These are phyloP conservation scores for Coccyzus lansbergi DNA, from an alignment of 2,797 vertebrate species.

Conservation along the genomic window DNA sequence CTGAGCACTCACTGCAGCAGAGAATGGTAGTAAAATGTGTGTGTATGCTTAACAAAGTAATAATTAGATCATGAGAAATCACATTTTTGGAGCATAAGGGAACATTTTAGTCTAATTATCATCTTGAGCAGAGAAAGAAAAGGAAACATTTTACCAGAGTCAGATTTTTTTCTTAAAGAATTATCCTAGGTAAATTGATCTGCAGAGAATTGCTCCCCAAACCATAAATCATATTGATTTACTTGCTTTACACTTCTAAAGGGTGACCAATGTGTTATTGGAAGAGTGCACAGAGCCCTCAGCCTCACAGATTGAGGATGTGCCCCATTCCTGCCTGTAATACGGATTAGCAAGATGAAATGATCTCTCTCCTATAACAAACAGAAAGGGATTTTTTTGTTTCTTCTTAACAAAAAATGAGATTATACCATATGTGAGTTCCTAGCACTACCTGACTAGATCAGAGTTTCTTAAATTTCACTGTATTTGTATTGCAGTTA, in stretches of 20 bases:
- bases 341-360: background rate
- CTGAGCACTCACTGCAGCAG: background rate
- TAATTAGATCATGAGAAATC: constrained; percentile 12
- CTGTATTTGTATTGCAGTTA: background rate
- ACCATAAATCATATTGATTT: constrained; percentile 51
- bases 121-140: constrained; percentile 44
- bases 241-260: background rate
- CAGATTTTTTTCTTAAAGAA: constrained; percentile 36
- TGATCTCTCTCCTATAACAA: background rate
- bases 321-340: background rate
- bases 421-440: background rate
- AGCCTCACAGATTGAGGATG: background rate
- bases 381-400: background rate
- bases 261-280: background rate
- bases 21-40: background rate
- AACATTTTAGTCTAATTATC: constrained; percentile 59
- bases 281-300: background rate
- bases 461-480: background rate
- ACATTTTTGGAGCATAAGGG: constrained; percentile 55
- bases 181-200: constrained; percentile 55
- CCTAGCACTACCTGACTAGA: background rate
- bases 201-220: constrained; percentile 24
- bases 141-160: constrained; percentile 52
- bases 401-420: background rate
- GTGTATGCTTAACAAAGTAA: background rate